These are phyloP conservation scores for Cryptus viduatorius DNA, from an alignment of 2,888 invertebrate genomes.

Conservation along the genomic window DNA sequence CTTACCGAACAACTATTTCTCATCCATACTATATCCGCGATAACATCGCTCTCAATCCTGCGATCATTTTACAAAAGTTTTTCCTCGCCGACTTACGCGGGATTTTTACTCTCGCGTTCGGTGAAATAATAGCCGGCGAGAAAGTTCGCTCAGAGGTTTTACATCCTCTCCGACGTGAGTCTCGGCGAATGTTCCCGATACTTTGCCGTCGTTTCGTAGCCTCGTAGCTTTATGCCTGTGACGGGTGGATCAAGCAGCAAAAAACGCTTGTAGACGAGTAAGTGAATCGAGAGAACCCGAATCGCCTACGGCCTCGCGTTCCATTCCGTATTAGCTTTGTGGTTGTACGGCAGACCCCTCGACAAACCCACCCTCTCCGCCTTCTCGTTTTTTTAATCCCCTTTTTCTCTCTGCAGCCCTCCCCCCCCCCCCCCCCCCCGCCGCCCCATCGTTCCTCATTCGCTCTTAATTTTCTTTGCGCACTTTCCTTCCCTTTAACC, in stretches of 20 bases:
- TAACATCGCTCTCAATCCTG: too few species aligned
- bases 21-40: too few species aligned
- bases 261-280: constrained; percentile 1
- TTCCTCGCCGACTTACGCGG: too few species aligned
- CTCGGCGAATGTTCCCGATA: too few species aligned
- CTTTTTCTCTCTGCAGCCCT: constrained; percentile 2
- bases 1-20: too few species aligned
- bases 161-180: too few species aligned
- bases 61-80: too few species aligned
- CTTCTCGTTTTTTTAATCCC: constrained; percentile 8
- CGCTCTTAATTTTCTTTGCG: constrained; percentile 30
- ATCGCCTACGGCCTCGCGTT: background rate
- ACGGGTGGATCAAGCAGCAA: background rate
- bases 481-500: constrained; percentile 36
- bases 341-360: constrained; percentile 12
- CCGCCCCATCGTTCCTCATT: background rate
- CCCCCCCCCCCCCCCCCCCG: background rate
- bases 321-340: constrained; percentile 27
- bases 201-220: too few species aligned
- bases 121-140: too few species aligned
- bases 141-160: too few species aligned
- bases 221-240: too few species aligned
- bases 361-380: constrained; percentile 4
- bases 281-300: background rate
- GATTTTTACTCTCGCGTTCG: too few species aligned